phyloP scores from a whole-genome alignment of 1,140 invertebrate species.

The Doryteuthis pealeii region DNA sequence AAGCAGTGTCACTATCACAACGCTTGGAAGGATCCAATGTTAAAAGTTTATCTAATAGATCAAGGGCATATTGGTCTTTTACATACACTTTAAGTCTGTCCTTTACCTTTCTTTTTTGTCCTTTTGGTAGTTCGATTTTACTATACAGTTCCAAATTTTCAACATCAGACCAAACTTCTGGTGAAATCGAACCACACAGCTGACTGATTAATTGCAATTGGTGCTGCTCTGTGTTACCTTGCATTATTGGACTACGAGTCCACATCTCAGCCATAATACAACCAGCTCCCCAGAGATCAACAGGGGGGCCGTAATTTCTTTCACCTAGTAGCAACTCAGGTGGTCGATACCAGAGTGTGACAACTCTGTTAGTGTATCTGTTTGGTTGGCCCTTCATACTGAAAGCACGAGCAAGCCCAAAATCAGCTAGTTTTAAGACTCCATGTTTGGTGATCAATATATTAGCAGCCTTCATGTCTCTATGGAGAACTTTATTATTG shows the following conservation, averaged over 20 bases:
- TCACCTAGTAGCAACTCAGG: slow-evolving; percentile 88
- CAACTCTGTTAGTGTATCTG: slow-evolving; percentile 94
- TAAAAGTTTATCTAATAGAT: slow-evolving; percentile 89
- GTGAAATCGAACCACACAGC: slow-evolving; percentile 92
- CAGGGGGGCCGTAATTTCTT: slow-evolving; percentile 86
- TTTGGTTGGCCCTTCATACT: slow-evolving; percentile 79
- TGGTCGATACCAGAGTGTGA: slow-evolving; percentile 97
- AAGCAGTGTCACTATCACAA: slow-evolving; percentile 85
- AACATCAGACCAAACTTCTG: slow-evolving; percentile 91
- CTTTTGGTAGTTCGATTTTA: slow-evolving; percentile 87
- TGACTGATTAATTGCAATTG: slow-evolving; percentile 94
- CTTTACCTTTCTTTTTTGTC: slow-evolving; percentile 88
- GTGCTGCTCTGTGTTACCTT: slow-evolving; percentile 93
- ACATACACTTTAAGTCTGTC: slow-evolving; percentile 88
- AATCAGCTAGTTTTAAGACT: slow-evolving; percentile 68
- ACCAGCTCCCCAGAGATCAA: slow-evolving; percentile 98
- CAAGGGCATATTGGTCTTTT: slow-evolving; percentile 88
- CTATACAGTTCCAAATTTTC: slow-evolving; percentile 89
- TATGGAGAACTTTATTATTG: slow-evolving; percentile 88
- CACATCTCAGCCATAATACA: slow-evolving; percentile 99
- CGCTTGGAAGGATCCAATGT: slow-evolving; percentile 89
- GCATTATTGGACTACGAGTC: slow-evolving; percentile 80
- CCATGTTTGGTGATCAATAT: slow-evolving; percentile 97
- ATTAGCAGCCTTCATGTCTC: slow-evolving; percentile 99
- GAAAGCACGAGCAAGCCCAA: slow-evolving; percentile 76